A percentile compares a stretch with the other conserved stretches of the same genome.
Evolutionary conservation across 1,140 invertebrate species (phyloP).

Genomic region (Dendroctonus ponderosae): DNA sequence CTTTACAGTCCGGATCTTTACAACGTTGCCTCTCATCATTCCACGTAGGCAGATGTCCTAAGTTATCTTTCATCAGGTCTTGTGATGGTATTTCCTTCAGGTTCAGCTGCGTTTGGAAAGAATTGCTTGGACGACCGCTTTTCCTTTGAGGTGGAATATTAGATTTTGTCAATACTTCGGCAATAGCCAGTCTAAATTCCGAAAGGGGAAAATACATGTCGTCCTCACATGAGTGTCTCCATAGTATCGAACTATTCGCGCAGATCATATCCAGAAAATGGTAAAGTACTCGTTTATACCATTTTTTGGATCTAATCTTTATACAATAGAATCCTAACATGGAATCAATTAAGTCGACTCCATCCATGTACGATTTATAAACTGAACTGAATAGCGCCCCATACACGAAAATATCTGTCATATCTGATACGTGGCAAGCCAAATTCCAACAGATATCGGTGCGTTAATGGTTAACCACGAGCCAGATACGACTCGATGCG

Average conservation of each 20-base stretch:
- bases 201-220: background rate
- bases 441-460: too few relatives aligned
- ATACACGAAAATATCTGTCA: background rate
- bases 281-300: background rate
- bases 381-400: background rate
- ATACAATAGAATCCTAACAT: background rate
- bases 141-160: background rate
- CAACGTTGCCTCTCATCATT: too few relatives aligned
- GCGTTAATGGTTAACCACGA: too few relatives aligned
- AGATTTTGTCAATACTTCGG: background rate
- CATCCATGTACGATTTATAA: slow-evolving; percentile 2
- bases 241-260: background rate
- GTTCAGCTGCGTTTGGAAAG: too few relatives aligned
- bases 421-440: too few relatives aligned
- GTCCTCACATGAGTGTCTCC: background rate
- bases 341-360: slow-evolving; percentile 6
- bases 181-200: background rate
- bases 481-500: too few relatives aligned
- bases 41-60: too few relatives aligned
- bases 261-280: background rate
- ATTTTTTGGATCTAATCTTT: slow-evolving; percentile 2
- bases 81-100: too few relatives aligned
- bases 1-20: too few relatives aligned
- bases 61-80: too few relatives aligned
- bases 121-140: too few relatives aligned